Evolutionary conservation across 2,113 vertebrate genomes (phyloP), one percentile per base, ranked within the genome.

Genomic region (Gambusia affinis): DNA sequence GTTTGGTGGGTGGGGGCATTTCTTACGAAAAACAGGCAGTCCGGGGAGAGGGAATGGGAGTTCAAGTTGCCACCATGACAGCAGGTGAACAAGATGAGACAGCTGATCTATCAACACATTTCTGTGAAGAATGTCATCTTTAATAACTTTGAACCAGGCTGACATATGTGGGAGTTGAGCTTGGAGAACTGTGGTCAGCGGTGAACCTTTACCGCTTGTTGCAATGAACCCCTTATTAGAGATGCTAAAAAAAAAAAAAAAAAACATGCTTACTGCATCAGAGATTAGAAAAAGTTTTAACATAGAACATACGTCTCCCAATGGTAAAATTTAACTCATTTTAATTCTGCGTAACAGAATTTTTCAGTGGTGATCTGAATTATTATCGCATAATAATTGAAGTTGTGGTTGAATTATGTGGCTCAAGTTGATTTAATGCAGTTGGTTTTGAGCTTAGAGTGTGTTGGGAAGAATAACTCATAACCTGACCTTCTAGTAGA

Each of bases 1-100:
- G 89, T 90, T 79, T 90, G 78, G 64, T n/a, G 51, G 67, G 35
- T 51, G 35, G 47, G 22, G 27, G 3, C 19, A 27, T 73, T 82
- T 82, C 71, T 70, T 78, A 70, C 75, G 29, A 60, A 81, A 39
- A 37, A 57, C 37, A 65, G 63, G 60, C 6, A 60, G 64, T 72
- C 28, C 42, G 12, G 51, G 35, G 2, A 10, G 10, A 37, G 2
- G 35, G 35, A 37, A 10, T 3, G 37, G 22, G 11, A 12, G 54
- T 2, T 33, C 29, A 65, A 31, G 54, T 30, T 67, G 39, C 37
- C 1, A 33, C 44, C 2, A 37, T 67, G 63, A 63, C 31, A 73
- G 44, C 37, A 39, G 60, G 14, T 51, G 51, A 80, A 37, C 0
- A 19, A 29, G 35, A 72, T 72, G 27, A 47, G 33, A 73, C 62